Evolutionary conservation across 2,797 vertebrate species (phyloP).

Genomic region (Hypotaenidia okinawae): DNA sequence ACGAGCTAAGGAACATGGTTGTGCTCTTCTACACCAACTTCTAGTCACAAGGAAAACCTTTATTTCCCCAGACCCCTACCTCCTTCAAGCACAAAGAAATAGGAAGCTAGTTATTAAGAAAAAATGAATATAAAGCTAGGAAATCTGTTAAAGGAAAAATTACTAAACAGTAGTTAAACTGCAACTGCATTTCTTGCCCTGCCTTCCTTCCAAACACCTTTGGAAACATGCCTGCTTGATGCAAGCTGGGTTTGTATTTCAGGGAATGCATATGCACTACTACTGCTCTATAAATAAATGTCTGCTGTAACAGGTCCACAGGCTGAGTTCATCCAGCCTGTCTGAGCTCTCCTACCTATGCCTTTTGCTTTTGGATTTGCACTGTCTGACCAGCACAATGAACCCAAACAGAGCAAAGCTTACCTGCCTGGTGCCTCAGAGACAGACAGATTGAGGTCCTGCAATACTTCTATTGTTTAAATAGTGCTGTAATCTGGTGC

Average conservation of each 20-base stretch:
- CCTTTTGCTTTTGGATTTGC: neutral
- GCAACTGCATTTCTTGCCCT: neutral
- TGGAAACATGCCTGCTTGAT: constrained; percentile 4
- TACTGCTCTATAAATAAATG: neutral
- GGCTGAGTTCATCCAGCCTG: neutral
- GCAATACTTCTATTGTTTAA: neutral
- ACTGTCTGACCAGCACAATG: neutral
- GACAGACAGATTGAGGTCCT: neutral
- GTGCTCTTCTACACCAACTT: neutral
- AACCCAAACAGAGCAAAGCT: neutral
- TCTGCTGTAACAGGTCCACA: neutral
- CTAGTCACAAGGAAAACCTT: neutral
- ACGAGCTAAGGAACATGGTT: neutral
- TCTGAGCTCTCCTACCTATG: neutral
- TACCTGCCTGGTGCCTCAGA: neutral
- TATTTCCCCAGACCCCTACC: neutral
- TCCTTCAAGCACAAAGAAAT: neutral
- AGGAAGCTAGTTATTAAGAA: neutral
- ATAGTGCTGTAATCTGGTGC: neutral
- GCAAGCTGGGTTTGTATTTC: constrained; percentile 20
- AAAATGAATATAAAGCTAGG: neutral
- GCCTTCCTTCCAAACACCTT: neutral
- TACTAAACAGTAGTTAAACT: neutral
- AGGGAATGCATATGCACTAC: neutral
- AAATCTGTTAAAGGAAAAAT: neutral